Conservation (phyloP, 1,140 invertebrate genomes). For the Neodiprion lecontei region DNA sequence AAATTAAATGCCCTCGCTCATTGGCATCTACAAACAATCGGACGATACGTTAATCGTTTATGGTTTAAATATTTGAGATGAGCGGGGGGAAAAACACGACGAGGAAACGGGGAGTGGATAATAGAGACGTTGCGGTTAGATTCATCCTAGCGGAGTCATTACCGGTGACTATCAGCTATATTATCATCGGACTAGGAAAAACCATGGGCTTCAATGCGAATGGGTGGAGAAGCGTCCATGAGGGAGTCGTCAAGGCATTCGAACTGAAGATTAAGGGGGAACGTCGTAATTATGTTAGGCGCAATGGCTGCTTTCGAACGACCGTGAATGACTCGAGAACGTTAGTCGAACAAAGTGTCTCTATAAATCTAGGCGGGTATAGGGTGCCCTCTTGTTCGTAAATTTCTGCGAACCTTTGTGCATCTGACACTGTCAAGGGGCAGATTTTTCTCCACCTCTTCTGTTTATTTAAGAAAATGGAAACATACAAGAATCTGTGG, state of each 20-base stretch:
- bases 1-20: too few species aligned
- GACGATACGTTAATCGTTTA: too few species aligned
- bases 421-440: not conserved
- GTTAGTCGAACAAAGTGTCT: not conserved
- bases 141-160: not conserved
- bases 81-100: too few species aligned
- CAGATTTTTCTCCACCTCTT: not conserved
- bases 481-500: not conserved
- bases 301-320: not conserved
- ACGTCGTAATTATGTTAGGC: not conserved
- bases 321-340: not conserved
- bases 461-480: not conserved
- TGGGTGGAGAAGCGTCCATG: slow-evolving; percentile 2
- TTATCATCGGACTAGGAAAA: slow-evolving; percentile 14
- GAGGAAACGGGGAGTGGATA: not conserved
- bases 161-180: slow-evolving; percentile 3
- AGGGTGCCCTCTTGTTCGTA: not conserved
- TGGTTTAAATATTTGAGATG: too few species aligned
- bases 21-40: too few species aligned
- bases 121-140: not conserved
- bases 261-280: not conserved
- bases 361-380: not conserved
- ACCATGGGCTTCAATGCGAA: slow-evolving; percentile 8
- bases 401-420: not conserved
- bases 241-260: slow-evolving; percentile 10